Conservation (phyloP, 2,888 invertebrate genomes). For the Drosophila vallismaia region DNA sequence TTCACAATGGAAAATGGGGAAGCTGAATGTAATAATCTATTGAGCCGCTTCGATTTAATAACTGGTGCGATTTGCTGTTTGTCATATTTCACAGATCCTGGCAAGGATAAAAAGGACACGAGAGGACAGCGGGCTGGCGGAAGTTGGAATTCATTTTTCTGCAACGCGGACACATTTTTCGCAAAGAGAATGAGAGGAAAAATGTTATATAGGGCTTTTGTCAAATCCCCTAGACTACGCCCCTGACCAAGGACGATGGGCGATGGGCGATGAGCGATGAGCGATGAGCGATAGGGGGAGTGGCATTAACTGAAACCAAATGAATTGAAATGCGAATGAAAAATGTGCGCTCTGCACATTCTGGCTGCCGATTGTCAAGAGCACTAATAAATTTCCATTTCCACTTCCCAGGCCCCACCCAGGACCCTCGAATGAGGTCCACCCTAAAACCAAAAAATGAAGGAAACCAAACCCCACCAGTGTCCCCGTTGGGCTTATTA, state of each 20-base stretch:
- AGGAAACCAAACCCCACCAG: conserved; percentile 1
- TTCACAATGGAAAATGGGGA: conserved; percentile 36
- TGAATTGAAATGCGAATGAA: conserved; percentile 73
- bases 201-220: neutral
- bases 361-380: conserved; percentile 72
- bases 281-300: neutral
- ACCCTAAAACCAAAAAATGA: conserved; percentile 5
- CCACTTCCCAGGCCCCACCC: conserved; percentile 29
- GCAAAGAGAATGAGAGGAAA: conserved; percentile 8
- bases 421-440: neutral
- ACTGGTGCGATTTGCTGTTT: conserved; percentile 65
- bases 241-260: neutral
- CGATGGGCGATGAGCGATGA: too few species aligned
- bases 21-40: conserved; percentile 74
- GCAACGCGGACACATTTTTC: conserved; percentile 46
- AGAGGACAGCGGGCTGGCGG: neutral
- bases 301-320: conserved; percentile 43
- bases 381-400: conserved; percentile 73
- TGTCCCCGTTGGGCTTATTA: conserved; percentile 41
- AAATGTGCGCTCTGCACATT: conserved; percentile 68
- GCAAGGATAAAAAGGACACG: conserved; percentile 43
- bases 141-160: conserved; percentile 53
- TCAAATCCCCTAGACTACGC: conserved; percentile 9
- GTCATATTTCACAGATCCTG: conserved; percentile 62
- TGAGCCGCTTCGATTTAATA: conserved; percentile 73